Percentiles rank a stretch among this genome's conserved stretches.
These are phyloP conservation scores for Cerastis rubricosa DNA, from an alignment of 2,888 invertebrate species.

Conservation along the genomic window DNA sequence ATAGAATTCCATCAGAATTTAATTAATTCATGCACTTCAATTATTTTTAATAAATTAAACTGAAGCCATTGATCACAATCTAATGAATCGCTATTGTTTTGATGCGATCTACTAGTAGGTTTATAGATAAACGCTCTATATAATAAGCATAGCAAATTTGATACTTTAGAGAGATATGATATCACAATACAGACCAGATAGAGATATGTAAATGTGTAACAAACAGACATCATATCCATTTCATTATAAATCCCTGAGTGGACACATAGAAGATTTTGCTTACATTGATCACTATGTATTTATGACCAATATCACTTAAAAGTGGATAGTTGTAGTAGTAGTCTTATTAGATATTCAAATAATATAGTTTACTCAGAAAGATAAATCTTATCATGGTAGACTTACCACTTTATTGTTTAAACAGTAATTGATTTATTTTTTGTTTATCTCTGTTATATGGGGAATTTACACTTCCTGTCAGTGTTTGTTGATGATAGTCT, in stretches of 20 bases:
- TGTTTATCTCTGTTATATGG: conserved; percentile 53
- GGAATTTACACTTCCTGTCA: conserved; percentile 50
- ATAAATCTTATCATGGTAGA: conserved; percentile 52
- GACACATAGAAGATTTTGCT: conserved; percentile 4
- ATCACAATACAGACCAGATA: conserved; percentile 42
- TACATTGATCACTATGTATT: conserved; percentile 6
- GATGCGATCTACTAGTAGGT: conserved; percentile 24
- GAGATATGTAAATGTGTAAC: conserved; percentile 25
- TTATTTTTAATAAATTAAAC: too few species aligned
- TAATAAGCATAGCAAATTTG: conserved; percentile 44
- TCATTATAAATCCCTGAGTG: conserved; percentile 43
- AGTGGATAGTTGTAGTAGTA: conserved; percentile 13
- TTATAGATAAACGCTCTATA: conserved; percentile 35
- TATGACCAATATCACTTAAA: not conserved
- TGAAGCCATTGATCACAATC: not conserved
- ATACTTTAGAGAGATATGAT: conserved; percentile 49
- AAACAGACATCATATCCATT: conserved; percentile 64
- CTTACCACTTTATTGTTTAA: conserved; percentile 60
- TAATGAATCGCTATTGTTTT: conserved; percentile 33
- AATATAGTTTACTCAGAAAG: not conserved
- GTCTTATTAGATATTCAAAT: not conserved
- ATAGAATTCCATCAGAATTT: not conserved
- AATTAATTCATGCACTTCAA: not conserved
- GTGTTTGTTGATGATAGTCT: conserved; percentile 56
- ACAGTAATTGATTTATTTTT: conserved; percentile 60